A percentile compares a stretch with the other conserved stretches of the same genome.
Conservation (phyloP, 2,888 invertebrate genomes). For the Epinotia bilunana region DNA sequence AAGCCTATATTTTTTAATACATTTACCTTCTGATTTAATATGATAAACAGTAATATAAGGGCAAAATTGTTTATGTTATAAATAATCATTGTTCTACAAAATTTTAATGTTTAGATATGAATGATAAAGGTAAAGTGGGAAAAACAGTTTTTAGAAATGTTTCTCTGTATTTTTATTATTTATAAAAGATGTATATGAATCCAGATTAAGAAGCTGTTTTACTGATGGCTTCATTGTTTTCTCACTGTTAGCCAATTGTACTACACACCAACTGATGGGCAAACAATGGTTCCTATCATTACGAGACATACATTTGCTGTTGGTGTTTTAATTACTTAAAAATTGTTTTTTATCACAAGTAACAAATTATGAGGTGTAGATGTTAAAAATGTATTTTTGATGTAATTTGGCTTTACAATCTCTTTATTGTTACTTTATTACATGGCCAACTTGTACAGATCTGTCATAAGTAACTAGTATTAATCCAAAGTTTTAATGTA, state of each 20-base stretch:
- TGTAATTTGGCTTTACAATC: conserved; percentile 47
- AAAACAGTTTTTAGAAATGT: neutral
- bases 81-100: conserved; percentile 4
- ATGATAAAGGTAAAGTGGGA: conserved; percentile 8
- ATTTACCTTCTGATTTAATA: conserved; percentile 37
- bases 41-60: conserved; percentile 8
- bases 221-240: neutral
- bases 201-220: neutral
- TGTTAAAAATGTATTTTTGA: conserved; percentile 42
- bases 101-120: conserved; percentile 9
- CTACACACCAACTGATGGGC: neutral
- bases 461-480: conserved; percentile 61
- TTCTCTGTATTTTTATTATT: neutral
- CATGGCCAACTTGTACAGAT: conserved; percentile 63
- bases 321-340: neutral
- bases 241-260: conserved; percentile 1
- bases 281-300: too few species aligned
- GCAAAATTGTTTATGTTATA: conserved; percentile 16
- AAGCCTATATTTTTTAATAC: conserved; percentile 54
- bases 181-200: neutral
- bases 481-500: conserved; percentile 52
- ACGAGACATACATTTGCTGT: too few species aligned
- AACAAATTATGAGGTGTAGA: conserved; percentile 17
- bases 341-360: neutral
- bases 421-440: conserved; percentile 52